phyloP scores from a whole-genome alignment of 2,888 invertebrate species.

The Drosophila antonietae region DNA sequence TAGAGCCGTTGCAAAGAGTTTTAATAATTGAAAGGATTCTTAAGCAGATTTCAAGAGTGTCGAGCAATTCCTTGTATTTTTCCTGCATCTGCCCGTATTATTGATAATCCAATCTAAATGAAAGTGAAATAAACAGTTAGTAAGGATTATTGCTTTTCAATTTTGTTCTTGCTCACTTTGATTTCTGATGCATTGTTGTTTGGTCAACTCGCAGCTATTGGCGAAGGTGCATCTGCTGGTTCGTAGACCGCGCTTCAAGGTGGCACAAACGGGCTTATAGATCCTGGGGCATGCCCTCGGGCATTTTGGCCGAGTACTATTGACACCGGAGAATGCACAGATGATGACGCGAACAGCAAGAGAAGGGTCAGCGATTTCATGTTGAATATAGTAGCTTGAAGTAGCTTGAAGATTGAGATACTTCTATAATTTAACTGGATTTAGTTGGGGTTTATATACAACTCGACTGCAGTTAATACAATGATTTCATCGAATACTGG shows the following conservation, averaged over 20 bases:
- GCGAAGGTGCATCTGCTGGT: constrained; percentile 30
- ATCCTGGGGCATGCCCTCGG: neutral
- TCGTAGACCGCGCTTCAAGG: neutral
- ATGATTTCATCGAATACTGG: neutral
- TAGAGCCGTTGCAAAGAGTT: neutral
- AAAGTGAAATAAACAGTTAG: neutral
- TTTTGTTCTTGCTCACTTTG: neutral
- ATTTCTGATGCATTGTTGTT: neutral
- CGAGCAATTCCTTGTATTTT: neutral
- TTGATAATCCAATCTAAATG: constrained; percentile 13
- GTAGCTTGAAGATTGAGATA: neutral
- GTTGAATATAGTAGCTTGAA: neutral
- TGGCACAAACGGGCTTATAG: constrained; percentile 32
- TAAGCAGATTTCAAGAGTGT: neutral
- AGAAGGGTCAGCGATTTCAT: constrained; percentile 32
- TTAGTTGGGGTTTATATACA: constrained; percentile 35
- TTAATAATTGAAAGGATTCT: neutral
- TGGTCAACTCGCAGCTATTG: constrained; percentile 27
- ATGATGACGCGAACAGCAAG: neutral
- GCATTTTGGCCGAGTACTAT: neutral
- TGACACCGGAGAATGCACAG: neutral
- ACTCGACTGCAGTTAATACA: too few species aligned
- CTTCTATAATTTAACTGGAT: neutral
- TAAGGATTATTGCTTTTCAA: too few species aligned
- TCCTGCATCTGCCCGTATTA: neutral